Base-by-base conservation (phyloP, 92 coral and sea anemone species). In the Palythoa grandiflora region DNA sequence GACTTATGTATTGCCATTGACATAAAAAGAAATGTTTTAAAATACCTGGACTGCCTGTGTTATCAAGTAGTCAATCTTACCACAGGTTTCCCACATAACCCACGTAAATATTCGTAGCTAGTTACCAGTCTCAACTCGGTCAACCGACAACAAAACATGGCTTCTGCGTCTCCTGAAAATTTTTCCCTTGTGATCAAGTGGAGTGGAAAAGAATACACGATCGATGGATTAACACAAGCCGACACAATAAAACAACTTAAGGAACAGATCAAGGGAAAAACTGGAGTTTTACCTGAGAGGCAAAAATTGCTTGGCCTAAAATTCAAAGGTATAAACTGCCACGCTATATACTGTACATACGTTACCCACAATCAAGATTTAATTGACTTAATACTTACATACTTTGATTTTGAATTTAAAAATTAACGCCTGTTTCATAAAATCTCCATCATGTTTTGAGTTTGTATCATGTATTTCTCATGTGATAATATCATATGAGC, bases 211-310 rank as follows among this genome's bases (percentile, higher is more conserved):
- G 98, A 96, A 73, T 96, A 96, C 78, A 13, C 80, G 59, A 92
- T 96, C 48, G 97, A 93, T 66, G 84, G 87, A 57, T 87, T 96
- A 28, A 77, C 91, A 6, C 91, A 96, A 0, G 68, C 87, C 28
- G 90, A 94, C n/a, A 96, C 96, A 19, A 88, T 96, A 16, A 83
- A 88, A 48, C 90, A 90, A 48, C 88, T 96, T 2, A 96, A 96
- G 74, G 93, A 93, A 44, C 63, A 85, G 36, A 95, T 96, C 50
- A 91, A 83, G 73, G 95, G 92, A 10, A 94, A 92, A 80, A 96
- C 99, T 83, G 99, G 99, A 13, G 99, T 96, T 16, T 88, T 96
- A 79, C 97, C 99, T 14, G 97, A 89, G 71, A 89, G 99, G 37
- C 99, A 96, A 86, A 96, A 96, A 71, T 90, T 96, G 35, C 75